Evolutionary conservation across 2,797 vertebrate genomes (phyloP).

Genomic region (Microctenopoma lineatum): DNA sequence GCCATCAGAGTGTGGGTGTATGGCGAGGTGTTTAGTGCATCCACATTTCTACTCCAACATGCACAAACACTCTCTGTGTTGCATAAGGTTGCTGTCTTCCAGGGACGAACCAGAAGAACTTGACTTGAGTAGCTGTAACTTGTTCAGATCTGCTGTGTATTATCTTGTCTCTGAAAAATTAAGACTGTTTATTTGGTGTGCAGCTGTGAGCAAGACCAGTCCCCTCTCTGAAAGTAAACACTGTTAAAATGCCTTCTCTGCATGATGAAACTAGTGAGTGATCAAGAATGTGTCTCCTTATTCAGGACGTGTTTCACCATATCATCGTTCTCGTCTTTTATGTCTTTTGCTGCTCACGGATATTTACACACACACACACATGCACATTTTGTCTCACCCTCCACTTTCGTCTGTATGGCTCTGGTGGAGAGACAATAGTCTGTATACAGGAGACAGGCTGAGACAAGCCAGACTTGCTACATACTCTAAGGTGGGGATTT

Average conservation of each 20-base stretch:
- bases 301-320: conserved; percentile 49
- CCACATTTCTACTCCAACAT: conserved; percentile 35
- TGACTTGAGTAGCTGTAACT: conserved; percentile 46
- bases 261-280: conserved; percentile 71
- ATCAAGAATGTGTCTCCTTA: conserved; percentile 72
- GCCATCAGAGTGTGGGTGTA: conserved; percentile 59
- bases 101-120: conserved; percentile 36
- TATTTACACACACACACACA: conserved; percentile 35
- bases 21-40: conserved; percentile 55
- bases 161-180: conserved; percentile 70
- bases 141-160: conserved; percentile 66
- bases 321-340: conserved; percentile 32
- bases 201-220: conserved; percentile 68
- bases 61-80: conserved; percentile 37
- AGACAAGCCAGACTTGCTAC: conserved; percentile 70
- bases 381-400: conserved; percentile 43
- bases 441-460: conserved; percentile 66
- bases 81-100: conserved; percentile 44
- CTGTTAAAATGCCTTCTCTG: conserved; percentile 57
- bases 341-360: conserved; percentile 35
- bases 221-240: conserved; percentile 74
- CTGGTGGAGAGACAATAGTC: conserved; percentile 57
- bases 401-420: conserved; percentile 47
- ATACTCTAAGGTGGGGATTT: conserved; percentile 63
- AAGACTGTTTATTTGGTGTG: conserved; percentile 73